phyloP scores from a whole-genome alignment of 2,888 invertebrate species.

The Aradus depressus region DNA sequence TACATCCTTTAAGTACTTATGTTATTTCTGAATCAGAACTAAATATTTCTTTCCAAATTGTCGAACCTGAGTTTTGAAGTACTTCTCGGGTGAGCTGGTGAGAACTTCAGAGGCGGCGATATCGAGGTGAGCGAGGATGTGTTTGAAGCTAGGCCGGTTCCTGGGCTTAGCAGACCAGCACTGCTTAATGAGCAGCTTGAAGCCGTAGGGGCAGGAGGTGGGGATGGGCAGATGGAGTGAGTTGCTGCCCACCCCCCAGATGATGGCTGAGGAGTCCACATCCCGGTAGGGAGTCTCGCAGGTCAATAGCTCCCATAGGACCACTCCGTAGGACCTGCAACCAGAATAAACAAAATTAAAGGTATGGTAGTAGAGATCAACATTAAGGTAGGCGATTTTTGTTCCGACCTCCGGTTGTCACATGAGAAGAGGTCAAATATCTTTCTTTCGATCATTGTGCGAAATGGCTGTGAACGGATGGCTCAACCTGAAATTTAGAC shows the following conservation, averaged over 20 bases:
- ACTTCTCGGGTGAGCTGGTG: constrained; percentile 53
- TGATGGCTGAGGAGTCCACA: constrained; percentile 91
- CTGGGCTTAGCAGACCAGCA: constrained; percentile 87
- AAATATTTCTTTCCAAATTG: constrained; percentile 1
- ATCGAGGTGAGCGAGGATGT: constrained; percentile 83
- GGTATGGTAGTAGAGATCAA: too few relatives aligned
- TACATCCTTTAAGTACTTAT: too few relatives aligned
- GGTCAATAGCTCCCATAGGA: constrained; percentile 94
- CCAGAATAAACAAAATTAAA: too few relatives aligned
- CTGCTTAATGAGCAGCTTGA: constrained; percentile 76
- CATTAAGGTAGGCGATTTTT: too few relatives aligned
- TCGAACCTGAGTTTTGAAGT: constrained; percentile 63
- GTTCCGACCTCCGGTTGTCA: too few relatives aligned
- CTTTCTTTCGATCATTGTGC: too few relatives aligned
- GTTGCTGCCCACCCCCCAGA: constrained; percentile 95
- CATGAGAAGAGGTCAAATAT: too few relatives aligned
- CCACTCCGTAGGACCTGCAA: constrained; percentile 87
- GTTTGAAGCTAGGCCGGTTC: constrained; percentile 80
- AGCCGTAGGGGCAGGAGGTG: constrained; percentile 73
- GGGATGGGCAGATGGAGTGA: constrained; percentile 87
- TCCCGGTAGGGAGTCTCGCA: constrained; percentile 88
- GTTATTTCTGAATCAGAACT: too few relatives aligned
- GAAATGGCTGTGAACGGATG: too few relatives aligned
- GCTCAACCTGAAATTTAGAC: too few relatives aligned
- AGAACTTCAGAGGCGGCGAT: constrained; percentile 75